Percentiles rank a stretch among this genome's conserved stretches.
These are phyloP conservation scores for Melanostoma mellinum DNA, from an alignment of 2,888 invertebrate species.

Conservation along the genomic window DNA sequence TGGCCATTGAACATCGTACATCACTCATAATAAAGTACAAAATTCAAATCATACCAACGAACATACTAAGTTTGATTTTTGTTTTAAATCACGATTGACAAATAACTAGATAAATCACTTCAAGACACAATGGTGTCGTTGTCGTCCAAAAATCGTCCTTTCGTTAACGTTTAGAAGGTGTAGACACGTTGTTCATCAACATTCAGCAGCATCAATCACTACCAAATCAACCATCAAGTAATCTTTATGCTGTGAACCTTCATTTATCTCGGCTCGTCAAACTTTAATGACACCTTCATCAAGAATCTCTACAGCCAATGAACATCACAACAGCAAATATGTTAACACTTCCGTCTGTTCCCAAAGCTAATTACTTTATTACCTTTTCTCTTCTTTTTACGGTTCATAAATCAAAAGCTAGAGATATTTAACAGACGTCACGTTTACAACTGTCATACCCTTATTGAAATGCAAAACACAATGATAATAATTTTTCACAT, in stretches of 20 bases:
- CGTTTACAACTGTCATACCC: slow-evolving; percentile 35
- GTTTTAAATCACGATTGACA: too few species aligned
- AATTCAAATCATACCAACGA: too few species aligned
- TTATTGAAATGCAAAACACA: slow-evolving; percentile 63
- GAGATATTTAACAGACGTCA: slow-evolving; percentile 1
- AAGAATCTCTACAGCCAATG: slow-evolving; percentile 4
- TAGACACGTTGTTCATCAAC: not conserved
- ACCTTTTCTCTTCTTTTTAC: slow-evolving; percentile 37
- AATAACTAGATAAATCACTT: too few species aligned
- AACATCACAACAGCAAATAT: slow-evolving; percentile 13
- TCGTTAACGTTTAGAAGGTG: too few species aligned
- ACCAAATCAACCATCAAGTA: not conserved
- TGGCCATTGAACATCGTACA: too few species aligned
- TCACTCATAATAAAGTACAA: too few species aligned
- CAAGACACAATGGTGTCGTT: too few species aligned
- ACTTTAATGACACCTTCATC: slow-evolving; percentile 39
- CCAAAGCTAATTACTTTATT: slow-evolving; percentile 57
- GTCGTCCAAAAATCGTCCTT: too few species aligned
- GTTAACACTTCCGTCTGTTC: slow-evolving; percentile 40
- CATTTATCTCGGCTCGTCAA: slow-evolving; percentile 21
- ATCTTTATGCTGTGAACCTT: slow-evolving; percentile 1
- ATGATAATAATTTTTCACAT: slow-evolving; percentile 7
- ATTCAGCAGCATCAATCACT: slow-evolving; percentile 23
- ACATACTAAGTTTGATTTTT: too few species aligned
- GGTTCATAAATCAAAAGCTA: slow-evolving; percentile 65